phyloP scores from a whole-genome alignment of 2,888 invertebrate species.

The Pycnomerus fuliginosus region DNA sequence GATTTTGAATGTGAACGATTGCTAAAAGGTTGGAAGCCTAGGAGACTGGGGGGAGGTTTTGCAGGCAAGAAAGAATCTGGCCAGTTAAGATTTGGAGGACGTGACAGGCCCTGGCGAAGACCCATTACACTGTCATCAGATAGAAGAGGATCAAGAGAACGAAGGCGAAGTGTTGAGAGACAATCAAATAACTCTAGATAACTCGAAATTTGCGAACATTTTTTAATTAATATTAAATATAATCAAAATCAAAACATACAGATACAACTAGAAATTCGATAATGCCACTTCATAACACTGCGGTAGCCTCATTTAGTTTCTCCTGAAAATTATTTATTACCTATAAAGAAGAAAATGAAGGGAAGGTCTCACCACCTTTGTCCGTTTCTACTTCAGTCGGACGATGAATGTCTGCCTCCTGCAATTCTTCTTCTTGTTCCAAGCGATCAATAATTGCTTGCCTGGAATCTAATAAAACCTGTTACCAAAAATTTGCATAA shows the following conservation, averaged over 20 bases:
- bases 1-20: constrained; percentile 74
- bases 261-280: background rate
- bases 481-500: constrained; percentile 6
- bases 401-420: constrained; percentile 18
- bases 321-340: constrained; percentile 23
- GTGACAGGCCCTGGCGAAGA: constrained; percentile 72
- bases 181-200: background rate
- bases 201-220: background rate
- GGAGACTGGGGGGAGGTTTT: constrained; percentile 84
- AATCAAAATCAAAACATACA: background rate
- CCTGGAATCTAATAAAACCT: constrained; percentile 41
- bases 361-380: constrained; percentile 1
- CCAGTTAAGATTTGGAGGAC: constrained; percentile 83
- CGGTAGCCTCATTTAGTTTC: constrained; percentile 26
- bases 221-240: background rate
- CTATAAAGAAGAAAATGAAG: constrained; percentile 1
- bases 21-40: constrained; percentile 78
- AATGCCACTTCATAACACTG: constrained; percentile 16
- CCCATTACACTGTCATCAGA: constrained; percentile 56
- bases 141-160: constrained; percentile 34
- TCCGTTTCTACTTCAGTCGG: constrained; percentile 6
- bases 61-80: constrained; percentile 86
- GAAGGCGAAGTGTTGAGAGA: background rate
- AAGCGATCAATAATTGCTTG: constrained; percentile 39
- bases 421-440: constrained; percentile 32